Evolutionary conservation across 2,113 vertebrate species (phyloP).

Genomic region (Notarius quadriscutis): DNA sequence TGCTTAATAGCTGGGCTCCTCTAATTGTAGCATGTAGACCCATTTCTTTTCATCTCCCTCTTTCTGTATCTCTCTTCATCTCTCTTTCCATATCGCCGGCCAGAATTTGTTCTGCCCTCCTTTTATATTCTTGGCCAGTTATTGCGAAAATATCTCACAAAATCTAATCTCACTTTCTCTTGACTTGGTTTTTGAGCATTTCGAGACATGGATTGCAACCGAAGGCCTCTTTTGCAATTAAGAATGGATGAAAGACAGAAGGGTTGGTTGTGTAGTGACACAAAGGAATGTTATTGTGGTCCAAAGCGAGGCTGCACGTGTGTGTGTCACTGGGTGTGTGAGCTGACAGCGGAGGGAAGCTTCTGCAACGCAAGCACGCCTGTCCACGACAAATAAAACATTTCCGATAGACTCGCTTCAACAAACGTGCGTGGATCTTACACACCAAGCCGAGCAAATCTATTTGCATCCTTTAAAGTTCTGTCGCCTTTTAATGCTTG

Average conservation of each 20-base stretch:
- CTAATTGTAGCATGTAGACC: slow-evolving; percentile 29
- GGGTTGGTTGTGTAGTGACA: neutral
- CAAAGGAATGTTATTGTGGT: slow-evolving; percentile 23
- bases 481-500: neutral
- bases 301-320: neutral
- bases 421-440: neutral
- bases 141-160: neutral
- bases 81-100: neutral
- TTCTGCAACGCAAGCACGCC: neutral
- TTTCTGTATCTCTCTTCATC: neutral
- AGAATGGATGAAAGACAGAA: neutral
- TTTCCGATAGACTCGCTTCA: neutral
- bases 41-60: slow-evolving; percentile 12
- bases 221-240: slow-evolving; percentile 4
- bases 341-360: neutral
- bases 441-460: neutral
- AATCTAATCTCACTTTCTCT: neutral
- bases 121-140: slow-evolving; percentile 25
- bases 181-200: neutral
- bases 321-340: slow-evolving; percentile 10
- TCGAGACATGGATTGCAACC: neutral
- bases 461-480: neutral
- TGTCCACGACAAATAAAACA: neutral
- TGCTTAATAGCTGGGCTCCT: slow-evolving; percentile 26
- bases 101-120: slow-evolving; percentile 1